Evolutionary conservation across 2,888 invertebrate species (phyloP).

Genomic region (Rotaria magnacalcarata): DNA sequence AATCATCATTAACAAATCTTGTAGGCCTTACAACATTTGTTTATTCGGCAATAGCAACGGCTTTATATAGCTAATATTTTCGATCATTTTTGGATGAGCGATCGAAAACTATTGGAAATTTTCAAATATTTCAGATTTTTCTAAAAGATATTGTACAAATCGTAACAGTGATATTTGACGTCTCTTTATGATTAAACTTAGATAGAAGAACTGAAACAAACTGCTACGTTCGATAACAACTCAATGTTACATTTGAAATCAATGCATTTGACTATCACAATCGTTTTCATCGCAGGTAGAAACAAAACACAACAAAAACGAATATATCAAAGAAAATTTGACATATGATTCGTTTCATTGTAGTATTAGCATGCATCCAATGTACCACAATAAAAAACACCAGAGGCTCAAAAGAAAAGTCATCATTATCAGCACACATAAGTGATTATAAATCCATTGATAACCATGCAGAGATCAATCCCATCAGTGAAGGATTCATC

Average conservation of each 20-base stretch:
- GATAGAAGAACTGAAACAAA: background rate
- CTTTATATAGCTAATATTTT: background rate
- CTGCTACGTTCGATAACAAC: background rate
- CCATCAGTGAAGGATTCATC: background rate
- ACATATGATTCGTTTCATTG: background rate
- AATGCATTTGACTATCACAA: background rate
- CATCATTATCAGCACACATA: background rate
- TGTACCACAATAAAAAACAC: background rate
- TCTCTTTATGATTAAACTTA: background rate
- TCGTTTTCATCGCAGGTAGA: background rate
- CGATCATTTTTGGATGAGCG: background rate
- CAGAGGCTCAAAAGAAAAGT: background rate
- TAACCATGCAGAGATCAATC: background rate
- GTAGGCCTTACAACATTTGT: background rate
- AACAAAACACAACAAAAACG: background rate
- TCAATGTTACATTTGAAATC: background rate
- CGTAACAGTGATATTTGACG: too few species aligned
- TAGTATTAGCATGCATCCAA: background rate
- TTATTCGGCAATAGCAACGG: background rate
- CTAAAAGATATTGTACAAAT: too few species aligned
- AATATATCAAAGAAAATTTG: background rate
- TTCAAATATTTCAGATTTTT: too few species aligned
- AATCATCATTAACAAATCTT: background rate
- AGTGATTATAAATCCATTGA: background rate
- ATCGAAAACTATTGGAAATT: too few species aligned